Evolutionary conservation across 1,140 invertebrate species (phyloP), one percentile per base, ranked within the genome.

Genomic region (Trichonephila inaurata): DNA sequence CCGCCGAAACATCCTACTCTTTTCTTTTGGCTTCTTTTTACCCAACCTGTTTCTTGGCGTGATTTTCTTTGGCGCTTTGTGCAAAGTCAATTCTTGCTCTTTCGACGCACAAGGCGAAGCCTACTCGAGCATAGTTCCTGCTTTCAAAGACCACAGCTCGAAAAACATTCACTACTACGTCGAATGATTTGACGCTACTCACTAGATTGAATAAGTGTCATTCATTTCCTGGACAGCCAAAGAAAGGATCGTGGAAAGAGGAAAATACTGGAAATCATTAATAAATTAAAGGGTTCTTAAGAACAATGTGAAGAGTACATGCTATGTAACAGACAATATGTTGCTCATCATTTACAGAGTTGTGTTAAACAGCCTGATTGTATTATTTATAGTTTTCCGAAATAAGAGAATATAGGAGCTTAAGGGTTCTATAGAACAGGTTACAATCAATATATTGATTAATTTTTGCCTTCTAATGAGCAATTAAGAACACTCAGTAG

Each of bases 31-130:
- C 83, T 86, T 51, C 85, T 88, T 88, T 10, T 28, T 28, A 62
- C 62, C 60, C 60, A 88, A 88, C 86, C 86, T 88, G 86, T 88
- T 86, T 62, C 60, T 88, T 88, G 86, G 86, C 86, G 86, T 64
- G 83, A 86, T 58, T 86, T 51, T 60, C 51, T 62, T 86, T 86
- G 83, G 83, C 83, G 85, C 85, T 86, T n/a, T 62, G 12, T 19
- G 33, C 86, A 24, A 88, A 64, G 86, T 10, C 62, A 64, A 88
- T 18, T 64, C 86, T n/a, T 28, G 60, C 86, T 51, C 51, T 51
- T 51, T 7, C 51, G 51, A 51, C 51, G 51, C 51, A 51, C 51
- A 51, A 51, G 61, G 33, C 86, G 60, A 88, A 64, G 86, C n/a
- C 62, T 88, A 88, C 21, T 64, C 86, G 51, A 62, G 60, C 86